A percentile compares a stretch with the other conserved stretches of the same genome.
phyloP scores from a whole-genome alignment of 2,888 invertebrate species.

The Phyllotreta cruciferae region DNA sequence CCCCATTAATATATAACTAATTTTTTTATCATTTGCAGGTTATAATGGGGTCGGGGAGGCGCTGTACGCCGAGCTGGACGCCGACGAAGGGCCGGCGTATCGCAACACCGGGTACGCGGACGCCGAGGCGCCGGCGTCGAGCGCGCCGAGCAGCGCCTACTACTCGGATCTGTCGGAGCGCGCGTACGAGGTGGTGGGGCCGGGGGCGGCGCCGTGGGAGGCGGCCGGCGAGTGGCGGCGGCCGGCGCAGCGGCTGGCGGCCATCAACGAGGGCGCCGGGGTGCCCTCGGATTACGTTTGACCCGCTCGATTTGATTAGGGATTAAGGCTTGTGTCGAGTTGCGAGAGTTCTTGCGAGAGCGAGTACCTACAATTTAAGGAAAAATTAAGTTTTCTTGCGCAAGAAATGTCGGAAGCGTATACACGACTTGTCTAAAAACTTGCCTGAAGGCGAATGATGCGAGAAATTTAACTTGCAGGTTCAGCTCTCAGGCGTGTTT shows the following conservation, averaged over 20 bases:
- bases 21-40: conserved; percentile 44
- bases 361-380: too few species aligned
- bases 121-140: conserved; percentile 66
- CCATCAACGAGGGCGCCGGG: conserved; percentile 64
- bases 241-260: conserved; percentile 59
- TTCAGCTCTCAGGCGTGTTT: too few species aligned
- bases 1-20: background rate
- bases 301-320: conserved; percentile 31
- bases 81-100: conserved; percentile 70
- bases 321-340: too few species aligned
- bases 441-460: too few species aligned
- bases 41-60: conserved; percentile 68
- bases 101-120: conserved; percentile 74
- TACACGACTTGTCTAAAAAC: too few species aligned
- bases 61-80: conserved; percentile 74
- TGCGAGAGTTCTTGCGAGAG: too few species aligned
- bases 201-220: conserved; percentile 63
- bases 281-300: conserved; percentile 69
- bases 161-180: conserved; percentile 74
- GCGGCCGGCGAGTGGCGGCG: conserved; percentile 55
- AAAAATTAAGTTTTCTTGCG: too few species aligned
- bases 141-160: conserved; percentile 77
- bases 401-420: too few species aligned
- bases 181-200: conserved; percentile 69
- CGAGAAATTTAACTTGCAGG: too few species aligned